Evolutionary conservation across 2,113 vertebrate species (phyloP), one percentile per base, ranked within the genome.

Genomic region (Panthera tigris): DNA sequence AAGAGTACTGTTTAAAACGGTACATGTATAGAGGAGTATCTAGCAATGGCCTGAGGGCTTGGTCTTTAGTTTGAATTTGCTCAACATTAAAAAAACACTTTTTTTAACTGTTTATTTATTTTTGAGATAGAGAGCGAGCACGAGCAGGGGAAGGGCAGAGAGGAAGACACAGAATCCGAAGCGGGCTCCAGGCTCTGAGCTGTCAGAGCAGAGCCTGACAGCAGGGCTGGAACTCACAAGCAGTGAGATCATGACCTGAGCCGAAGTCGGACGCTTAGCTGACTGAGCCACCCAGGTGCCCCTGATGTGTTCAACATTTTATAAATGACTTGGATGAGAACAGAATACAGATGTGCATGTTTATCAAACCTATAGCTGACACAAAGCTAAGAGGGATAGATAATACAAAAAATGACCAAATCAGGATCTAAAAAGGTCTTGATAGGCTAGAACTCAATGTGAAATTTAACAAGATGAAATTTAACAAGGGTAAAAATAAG

Each of bases 401-500:
- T 86, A 92, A 83, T 33, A 61, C 2, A 3, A 91, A 13, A 8
- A 61, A 87, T 90, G 33, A 92, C 7, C 0, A 8, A 86, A 92
- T 74, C 69, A 87, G 33, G 55, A 80, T 63, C 80, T 81, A 90
- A 78, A 96, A 90, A 74, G 23, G 45, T 92, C 89, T 87, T 39
- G 45, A 91, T 31, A 93, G 74, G 36, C 55, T 94, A 48, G 69
- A 96, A 93, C 36, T 84, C 39, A 76, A 36, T 27, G 61, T 92
- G 7, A 27, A 90, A 23, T 94, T 84, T 94, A 92, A 80, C 23
- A 63, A 85, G 55, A 80, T 83, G 78, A 93, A 89, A 97, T 90
- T 90, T 87, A 97, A 96, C 96, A 95, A 95, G 31, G 9, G 66
- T 73, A 95, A 95, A 90, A 52, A 8, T 86, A 90, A 95, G 57